Base-by-base conservation (phyloP, 2,113 vertebrate genomes). In the Clarias batrachus region DNA sequence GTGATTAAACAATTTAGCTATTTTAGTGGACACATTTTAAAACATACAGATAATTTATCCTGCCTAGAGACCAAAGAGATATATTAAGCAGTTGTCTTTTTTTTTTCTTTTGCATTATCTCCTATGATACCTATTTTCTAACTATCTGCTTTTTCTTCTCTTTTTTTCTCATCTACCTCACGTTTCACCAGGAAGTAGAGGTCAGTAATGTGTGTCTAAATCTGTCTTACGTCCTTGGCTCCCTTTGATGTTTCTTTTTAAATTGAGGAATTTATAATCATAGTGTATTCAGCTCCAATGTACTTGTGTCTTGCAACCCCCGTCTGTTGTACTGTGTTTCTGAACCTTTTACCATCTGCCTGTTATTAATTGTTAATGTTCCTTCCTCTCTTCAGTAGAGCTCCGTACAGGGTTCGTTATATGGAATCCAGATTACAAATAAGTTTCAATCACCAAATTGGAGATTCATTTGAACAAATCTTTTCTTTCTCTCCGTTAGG, bases 141-240 rank as follows among this genome's bases (percentile, higher is more conserved):
- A 92, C 87, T 84, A 80, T 89, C 84, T 89, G 57, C 71, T 89
- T 88, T 85, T 90, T 82, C 89, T 90, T 80, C 85, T 57, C 56
- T 85, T 77, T 90, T 70, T 89, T 30, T 54, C 86, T 90, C 87
- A 82, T 90, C 71, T 90, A 92, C 92, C 90, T 89, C 85, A 91
- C 93, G 87, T 93, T 91, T 90, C 91, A 87, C 86, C 95, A 96
- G 95, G 95, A 96, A 93, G 95, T 96, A 90, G 95, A 96, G 95
- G 95, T 96, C 93, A 96, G 95, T 96, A 94, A 76, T 52, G 30
- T 41, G 90, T 48, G 92, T 85, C 86, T 78, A 60, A 85, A 89
- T 83, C 63, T 86, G 74, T 90, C 37, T 80, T 27, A 68, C 85
- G 37, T 85, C 86, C 77, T 91, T 87, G 63, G 62, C 87, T 88